Evolutionary conservation across 2,113 vertebrate genomes (phyloP).

Genomic region (Rafetus swinhoei): DNA sequence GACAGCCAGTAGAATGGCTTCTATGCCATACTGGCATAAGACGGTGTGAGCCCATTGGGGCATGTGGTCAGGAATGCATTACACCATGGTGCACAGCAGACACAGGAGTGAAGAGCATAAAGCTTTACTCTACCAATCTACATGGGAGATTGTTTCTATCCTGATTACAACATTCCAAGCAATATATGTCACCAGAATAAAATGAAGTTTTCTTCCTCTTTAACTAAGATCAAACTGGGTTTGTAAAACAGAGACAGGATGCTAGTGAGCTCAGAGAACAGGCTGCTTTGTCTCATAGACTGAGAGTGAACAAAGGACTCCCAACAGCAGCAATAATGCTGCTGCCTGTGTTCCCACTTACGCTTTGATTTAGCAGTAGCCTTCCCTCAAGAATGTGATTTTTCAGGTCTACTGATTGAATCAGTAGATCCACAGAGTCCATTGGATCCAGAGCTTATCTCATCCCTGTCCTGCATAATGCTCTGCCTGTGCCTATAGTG

Average conservation of each 20-base stretch:
- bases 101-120: background rate
- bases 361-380: constrained; percentile 8
- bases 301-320: background rate
- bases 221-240: background rate
- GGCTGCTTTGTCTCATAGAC: background rate
- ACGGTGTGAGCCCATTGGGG: background rate
- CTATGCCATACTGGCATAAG: background rate
- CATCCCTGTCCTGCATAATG: background rate
- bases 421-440: rapidly evolving
- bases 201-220: background rate
- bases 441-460: rapidly evolving
- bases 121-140: background rate
- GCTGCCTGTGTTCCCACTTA: background rate
- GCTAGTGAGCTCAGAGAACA: background rate
- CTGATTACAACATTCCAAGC: background rate
- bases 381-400: background rate
- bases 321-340: background rate
- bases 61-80: background rate
- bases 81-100: background rate
- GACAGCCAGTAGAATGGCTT: background rate
- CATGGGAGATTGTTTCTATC: background rate
- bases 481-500: background rate
- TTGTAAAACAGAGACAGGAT: background rate
- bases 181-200: background rate
- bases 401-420: background rate